A percentile compares a stretch with the other conserved stretches of the same genome.
These are phyloP conservation scores for Netelia virgata DNA, from an alignment of 2,888 invertebrate genomes.

Conservation along the genomic window DNA sequence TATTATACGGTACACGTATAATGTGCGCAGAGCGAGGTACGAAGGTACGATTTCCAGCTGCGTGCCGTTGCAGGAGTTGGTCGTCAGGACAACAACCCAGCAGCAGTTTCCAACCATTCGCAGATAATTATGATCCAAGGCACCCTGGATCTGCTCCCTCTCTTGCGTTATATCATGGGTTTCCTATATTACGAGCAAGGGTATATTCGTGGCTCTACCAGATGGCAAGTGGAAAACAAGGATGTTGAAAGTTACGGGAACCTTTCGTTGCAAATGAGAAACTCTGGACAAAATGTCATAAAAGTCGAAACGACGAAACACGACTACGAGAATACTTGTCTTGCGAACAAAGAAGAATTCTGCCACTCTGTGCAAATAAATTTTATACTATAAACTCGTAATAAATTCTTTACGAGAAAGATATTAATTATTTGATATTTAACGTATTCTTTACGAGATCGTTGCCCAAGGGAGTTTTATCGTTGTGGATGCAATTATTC, in stretches of 20 bases:
- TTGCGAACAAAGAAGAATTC: constrained; percentile 27
- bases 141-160: constrained; percentile 31
- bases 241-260: constrained; percentile 27
- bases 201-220: constrained; percentile 51
- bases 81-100: constrained; percentile 70
- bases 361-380: constrained; percentile 21
- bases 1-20: constrained; percentile 54
- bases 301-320: constrained; percentile 45
- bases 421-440: constrained; percentile 61
- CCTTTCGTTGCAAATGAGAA: constrained; percentile 30
- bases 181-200: constrained; percentile 48
- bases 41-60: constrained; percentile 61
- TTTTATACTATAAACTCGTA: constrained; percentile 21
- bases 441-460: constrained; percentile 33
- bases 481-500: not conserved
- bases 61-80: constrained; percentile 75
- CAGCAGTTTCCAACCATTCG: constrained; percentile 76
- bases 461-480: not conserved
- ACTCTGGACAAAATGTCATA: constrained; percentile 42
- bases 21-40: constrained; percentile 19
- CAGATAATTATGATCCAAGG: constrained; percentile 80
- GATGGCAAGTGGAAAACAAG: constrained; percentile 50
- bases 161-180: constrained; percentile 1
- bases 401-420: constrained; percentile 59
- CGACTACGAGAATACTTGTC: constrained; percentile 30